Percentiles rank a stretch among this genome's conserved stretches.
These are phyloP conservation scores for Rhagonycha fulva DNA, from an alignment of 2,888 invertebrate species.

Conservation along the genomic window DNA sequence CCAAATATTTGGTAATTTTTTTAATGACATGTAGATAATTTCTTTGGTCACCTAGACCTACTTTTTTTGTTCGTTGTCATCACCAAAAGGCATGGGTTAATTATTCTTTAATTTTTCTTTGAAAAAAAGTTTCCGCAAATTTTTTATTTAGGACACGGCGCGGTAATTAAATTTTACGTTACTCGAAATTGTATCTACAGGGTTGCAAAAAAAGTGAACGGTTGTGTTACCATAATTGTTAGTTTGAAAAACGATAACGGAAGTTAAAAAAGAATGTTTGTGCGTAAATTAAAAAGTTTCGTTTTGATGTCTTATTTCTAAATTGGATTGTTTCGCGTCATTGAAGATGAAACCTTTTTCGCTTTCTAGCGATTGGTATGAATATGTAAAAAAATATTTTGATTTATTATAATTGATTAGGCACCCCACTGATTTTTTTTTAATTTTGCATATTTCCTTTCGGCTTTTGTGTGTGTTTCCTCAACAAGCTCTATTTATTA, in stretches of 20 bases:
- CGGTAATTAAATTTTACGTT: background rate
- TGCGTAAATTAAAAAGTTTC: background rate
- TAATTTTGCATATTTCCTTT: background rate
- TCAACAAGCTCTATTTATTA: background rate
- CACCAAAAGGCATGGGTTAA: background rate
- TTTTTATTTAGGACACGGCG: background rate
- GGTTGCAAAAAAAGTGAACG: background rate
- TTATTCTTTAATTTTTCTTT: background rate
- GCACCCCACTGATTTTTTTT: background rate
- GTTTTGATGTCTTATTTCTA: background rate
- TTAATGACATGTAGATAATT: background rate
- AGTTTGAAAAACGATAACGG: background rate
- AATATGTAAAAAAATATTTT: background rate
- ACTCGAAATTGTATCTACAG: background rate
- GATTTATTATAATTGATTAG: background rate
- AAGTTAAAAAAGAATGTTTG: background rate
- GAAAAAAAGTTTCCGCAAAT: background rate
- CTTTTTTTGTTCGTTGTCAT: background rate
- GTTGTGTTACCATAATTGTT: background rate
- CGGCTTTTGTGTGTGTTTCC: background rate
- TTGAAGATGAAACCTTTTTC: background rate
- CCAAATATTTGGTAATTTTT: background rate
- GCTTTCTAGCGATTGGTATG: background rate
- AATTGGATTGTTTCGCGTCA: background rate
- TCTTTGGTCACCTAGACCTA: background rate